These are phyloP conservation scores for Maconellicoccus hirsutus DNA, from an alignment of 1,140 invertebrate genomes.

Conservation along the genomic window DNA sequence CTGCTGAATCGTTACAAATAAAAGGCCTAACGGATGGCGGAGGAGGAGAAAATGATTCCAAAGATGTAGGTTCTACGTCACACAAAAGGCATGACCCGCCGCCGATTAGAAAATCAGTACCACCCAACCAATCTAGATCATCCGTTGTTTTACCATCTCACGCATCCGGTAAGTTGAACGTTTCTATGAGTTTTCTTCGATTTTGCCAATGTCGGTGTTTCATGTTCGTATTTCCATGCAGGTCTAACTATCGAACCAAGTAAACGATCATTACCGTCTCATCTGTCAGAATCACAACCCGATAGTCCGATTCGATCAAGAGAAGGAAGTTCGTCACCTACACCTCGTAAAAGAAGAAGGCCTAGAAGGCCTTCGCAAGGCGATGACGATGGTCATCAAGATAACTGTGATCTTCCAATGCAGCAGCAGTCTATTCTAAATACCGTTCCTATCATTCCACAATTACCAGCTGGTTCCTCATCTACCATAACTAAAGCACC, in stretches of 20 bases:
- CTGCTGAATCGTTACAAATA: slow-evolving; percentile 81
- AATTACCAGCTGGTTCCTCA: slow-evolving; percentile 27
- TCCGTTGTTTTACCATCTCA: slow-evolving; percentile 20
- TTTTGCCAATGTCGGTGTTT: not conserved
- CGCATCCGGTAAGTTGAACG: not conserved
- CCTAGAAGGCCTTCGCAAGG: slow-evolving; percentile 31
- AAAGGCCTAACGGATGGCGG: slow-evolving; percentile 76
- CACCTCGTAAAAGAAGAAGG: slow-evolving; percentile 31
- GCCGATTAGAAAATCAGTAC: slow-evolving; percentile 23
- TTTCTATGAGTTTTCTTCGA: not conserved
- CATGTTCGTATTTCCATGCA: not conserved
- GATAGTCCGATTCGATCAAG: slow-evolving; percentile 27
- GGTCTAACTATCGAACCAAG: slow-evolving; percentile 26
- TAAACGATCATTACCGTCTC: slow-evolving; percentile 14
- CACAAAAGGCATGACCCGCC: slow-evolving; percentile 24
- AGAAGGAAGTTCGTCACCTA: slow-evolving; percentile 32
- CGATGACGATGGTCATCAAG: slow-evolving; percentile 30
- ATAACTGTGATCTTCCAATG: slow-evolving; percentile 32
- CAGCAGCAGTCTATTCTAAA: slow-evolving; percentile 27
- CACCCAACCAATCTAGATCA: slow-evolving; percentile 23
- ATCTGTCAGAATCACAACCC: slow-evolving; percentile 25
- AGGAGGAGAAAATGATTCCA: slow-evolving; percentile 27
- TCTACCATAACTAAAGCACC: slow-evolving; percentile 27
- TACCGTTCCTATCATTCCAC: slow-evolving; percentile 32
- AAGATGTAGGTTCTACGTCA: slow-evolving; percentile 27